Evolutionary conservation across 2,113 vertebrate genomes (phyloP).

Genomic region (Zosterops lateralis): DNA sequence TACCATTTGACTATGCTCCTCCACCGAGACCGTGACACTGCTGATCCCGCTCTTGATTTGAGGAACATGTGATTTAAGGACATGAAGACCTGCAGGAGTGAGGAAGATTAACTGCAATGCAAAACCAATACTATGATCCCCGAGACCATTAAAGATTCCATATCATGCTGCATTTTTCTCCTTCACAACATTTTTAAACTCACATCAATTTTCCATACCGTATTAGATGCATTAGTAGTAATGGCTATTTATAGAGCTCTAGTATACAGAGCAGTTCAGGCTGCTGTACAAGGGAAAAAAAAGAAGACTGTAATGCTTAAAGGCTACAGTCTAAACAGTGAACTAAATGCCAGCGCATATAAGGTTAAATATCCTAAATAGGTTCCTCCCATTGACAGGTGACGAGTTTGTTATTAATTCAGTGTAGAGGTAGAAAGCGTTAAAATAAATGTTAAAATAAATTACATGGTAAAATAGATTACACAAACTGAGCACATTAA

Average conservation of each 20-base stretch:
- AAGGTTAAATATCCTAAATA: conserved; percentile 12
- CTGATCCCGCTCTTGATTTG: not conserved
- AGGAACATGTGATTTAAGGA: not conserved
- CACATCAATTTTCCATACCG: not conserved
- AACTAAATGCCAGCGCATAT: not conserved
- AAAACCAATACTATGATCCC: not conserved
- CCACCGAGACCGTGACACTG: not conserved
- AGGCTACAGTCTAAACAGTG: not conserved
- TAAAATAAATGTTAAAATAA: conserved; percentile 47
- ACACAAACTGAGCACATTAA: conserved; percentile 21
- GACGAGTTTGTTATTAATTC: not conserved
- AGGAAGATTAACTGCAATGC: not conserved
- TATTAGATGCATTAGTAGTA: not conserved
- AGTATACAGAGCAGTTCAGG: not conserved
- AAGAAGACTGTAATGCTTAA: not conserved
- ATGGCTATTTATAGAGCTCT: not conserved
- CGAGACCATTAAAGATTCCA: not conserved
- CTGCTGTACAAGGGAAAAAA: not conserved
- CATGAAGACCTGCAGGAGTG: not conserved
- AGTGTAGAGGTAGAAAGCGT: not conserved
- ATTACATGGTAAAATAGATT: conserved; percentile 36
- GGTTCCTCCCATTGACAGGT: not conserved
- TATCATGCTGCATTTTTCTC: not conserved
- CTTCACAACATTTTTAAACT: not conserved
- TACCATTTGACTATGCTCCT: not conserved